Evolutionary conservation across 2,797 vertebrate genomes (phyloP).

Genomic region (Crenuchus spilurus): DNA sequence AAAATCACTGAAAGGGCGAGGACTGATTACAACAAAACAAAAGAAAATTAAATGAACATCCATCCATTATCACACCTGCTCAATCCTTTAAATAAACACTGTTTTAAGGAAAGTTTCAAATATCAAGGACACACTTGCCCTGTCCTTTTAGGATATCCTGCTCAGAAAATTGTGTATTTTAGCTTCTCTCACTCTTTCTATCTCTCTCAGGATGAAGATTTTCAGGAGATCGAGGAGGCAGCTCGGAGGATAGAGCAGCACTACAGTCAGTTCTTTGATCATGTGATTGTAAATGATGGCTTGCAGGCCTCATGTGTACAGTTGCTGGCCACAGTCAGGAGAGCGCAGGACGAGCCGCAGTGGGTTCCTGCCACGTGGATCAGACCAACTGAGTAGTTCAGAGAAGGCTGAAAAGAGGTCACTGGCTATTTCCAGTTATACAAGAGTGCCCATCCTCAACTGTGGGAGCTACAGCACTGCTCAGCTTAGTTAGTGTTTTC

Average conservation of each 20-base stretch:
- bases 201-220: constrained; percentile 87
- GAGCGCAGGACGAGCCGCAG: constrained; percentile 89
- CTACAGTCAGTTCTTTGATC: constrained; percentile 90
- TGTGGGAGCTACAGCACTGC: neutral
- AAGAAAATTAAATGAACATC: neutral
- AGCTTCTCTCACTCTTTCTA: neutral
- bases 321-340: constrained; percentile 78
- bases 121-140: too few relatives aligned
- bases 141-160: too few relatives aligned
- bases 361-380: constrained; percentile 95
- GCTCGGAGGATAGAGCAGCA: constrained; percentile 86
- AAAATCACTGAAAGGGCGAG: neutral
- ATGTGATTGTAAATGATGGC: constrained; percentile 87
- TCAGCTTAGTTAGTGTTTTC: neutral
- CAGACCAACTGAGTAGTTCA: constrained; percentile 71
- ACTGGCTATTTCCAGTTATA: neutral
- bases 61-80: too few relatives aligned
- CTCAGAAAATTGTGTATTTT: too few relatives aligned
- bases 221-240: constrained; percentile 89
- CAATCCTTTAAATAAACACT: too few relatives aligned
- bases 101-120: too few relatives aligned
- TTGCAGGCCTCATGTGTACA: constrained; percentile 83
- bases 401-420: neutral
- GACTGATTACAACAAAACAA: neutral
- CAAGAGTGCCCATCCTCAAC: neutral